These are phyloP conservation scores for Hemicentrotus pulcherrimus DNA, from an alignment of 35 echinoderm and acorn worm species.

Conservation along the genomic window DNA sequence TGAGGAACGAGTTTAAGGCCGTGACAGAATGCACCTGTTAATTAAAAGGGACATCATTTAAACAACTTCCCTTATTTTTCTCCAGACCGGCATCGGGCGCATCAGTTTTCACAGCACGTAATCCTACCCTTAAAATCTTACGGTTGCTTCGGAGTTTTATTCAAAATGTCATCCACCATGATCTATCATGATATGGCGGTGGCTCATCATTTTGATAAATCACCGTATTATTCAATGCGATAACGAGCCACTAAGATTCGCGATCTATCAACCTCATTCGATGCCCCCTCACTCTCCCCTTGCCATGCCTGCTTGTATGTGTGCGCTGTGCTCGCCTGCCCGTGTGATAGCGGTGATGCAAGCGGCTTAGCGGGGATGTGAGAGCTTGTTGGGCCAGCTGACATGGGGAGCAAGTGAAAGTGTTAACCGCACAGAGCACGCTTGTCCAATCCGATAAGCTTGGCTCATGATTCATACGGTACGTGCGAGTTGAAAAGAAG, in stretches of 20 bases:
- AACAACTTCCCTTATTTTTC: conserved; percentile 8
- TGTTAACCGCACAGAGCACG: conserved; percentile 17
- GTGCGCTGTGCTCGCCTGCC: not conserved
- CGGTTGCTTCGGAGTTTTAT: not conserved
- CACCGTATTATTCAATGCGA: conserved; percentile 40
- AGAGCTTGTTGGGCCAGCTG: conserved; percentile 39
- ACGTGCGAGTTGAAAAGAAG: not conserved
- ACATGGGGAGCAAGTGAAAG: conserved; percentile 19
- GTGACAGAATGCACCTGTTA: not conserved
- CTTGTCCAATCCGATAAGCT: conserved; percentile 18
- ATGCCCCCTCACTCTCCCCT: not conserved
- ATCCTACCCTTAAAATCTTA: conserved; percentile 36
- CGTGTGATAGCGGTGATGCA: conserved; percentile 10
- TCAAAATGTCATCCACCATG: conserved; percentile 16
- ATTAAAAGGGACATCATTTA: not conserved
- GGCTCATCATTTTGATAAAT: conserved; percentile 27
- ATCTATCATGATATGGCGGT: not conserved
- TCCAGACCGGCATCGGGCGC: not conserved
- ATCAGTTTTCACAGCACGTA: not conserved
- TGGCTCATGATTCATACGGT: conserved; percentile 24
- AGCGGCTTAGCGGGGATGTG: conserved; percentile 19
- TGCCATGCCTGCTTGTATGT: not conserved
- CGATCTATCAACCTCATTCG: conserved; percentile 26
- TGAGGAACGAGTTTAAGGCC: not conserved
- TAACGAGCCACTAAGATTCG: conserved; percentile 33